Percentiles rank a stretch among this genome's conserved stretches.
Evolutionary conservation across 1,140 invertebrate species (phyloP).

Genomic region (Drosophila suzukii): DNA sequence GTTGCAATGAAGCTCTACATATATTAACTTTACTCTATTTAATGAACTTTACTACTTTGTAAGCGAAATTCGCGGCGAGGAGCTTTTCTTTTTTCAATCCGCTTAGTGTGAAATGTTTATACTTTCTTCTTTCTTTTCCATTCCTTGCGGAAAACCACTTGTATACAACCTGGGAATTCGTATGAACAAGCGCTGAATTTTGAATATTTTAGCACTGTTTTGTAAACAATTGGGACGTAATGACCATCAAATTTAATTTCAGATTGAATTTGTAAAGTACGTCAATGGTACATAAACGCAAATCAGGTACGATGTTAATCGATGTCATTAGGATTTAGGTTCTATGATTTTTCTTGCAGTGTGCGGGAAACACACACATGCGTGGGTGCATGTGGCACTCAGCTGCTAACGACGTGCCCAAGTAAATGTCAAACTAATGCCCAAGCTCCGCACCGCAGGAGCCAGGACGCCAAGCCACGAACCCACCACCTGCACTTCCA

Average conservation of each 20-base stretch:
- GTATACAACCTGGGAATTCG: not conserved
- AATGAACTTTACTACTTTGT: too few relatives aligned
- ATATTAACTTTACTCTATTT: too few relatives aligned
- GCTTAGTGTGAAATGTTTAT: too few relatives aligned
- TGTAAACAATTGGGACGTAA: too few relatives aligned
- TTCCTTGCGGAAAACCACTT: too few relatives aligned
- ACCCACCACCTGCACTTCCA: conserved; percentile 24
- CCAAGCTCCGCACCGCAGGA: conserved; percentile 65
- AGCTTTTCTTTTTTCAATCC: too few relatives aligned
- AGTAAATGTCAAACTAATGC: conserved; percentile 83
- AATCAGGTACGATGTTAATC: not conserved
- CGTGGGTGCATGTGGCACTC: conserved; percentile 51
- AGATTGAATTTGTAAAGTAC: not conserved
- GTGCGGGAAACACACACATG: conserved; percentile 7
- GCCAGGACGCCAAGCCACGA: conserved; percentile 49
- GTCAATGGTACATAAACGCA: not conserved
- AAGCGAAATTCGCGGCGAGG: too few relatives aligned
- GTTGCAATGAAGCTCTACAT: too few relatives aligned
- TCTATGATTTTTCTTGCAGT: not conserved
- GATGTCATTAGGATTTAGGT: not conserved
- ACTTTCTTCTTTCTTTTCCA: too few relatives aligned
- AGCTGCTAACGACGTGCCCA: conserved; percentile 75
- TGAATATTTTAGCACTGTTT: too few relatives aligned
- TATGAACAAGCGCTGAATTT: not conserved
- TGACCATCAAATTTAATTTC: too few relatives aligned